Percentiles rank a stretch among this genome's conserved stretches.
These are phyloP conservation scores for Drosophila kuntzei DNA, from an alignment of 2,888 invertebrate species.

Conservation along the genomic window DNA sequence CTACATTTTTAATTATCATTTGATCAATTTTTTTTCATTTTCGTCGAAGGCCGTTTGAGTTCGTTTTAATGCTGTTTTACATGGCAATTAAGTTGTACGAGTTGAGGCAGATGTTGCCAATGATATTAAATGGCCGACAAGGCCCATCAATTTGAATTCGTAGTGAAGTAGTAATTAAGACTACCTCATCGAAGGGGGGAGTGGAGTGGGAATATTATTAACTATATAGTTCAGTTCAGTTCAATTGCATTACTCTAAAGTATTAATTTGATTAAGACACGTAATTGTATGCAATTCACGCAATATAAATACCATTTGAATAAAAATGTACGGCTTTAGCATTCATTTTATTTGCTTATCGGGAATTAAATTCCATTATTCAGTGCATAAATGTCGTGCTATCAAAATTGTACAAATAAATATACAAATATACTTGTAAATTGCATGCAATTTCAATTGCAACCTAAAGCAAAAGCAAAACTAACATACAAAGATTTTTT, in stretches of 20 bases:
- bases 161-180: constrained; percentile 35
- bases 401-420: constrained; percentile 16
- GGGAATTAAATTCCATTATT: constrained; percentile 49
- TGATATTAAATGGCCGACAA: constrained; percentile 21
- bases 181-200: constrained; percentile 11
- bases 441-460: constrained; percentile 8
- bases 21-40: constrained; percentile 60
- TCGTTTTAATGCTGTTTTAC: constrained; percentile 64
- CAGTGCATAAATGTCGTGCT: constrained; percentile 31
- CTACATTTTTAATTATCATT: constrained; percentile 77
- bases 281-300: constrained; percentile 24
- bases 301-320: constrained; percentile 37
- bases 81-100: constrained; percentile 70
- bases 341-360: constrained; percentile 34
- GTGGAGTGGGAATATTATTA: constrained; percentile 1
- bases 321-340: neutral
- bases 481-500: neutral
- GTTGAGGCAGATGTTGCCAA: constrained; percentile 44
- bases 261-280: neutral
- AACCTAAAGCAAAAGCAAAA: neutral
- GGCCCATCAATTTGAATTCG: constrained; percentile 49
- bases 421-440: constrained; percentile 1
- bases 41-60: constrained; percentile 27
- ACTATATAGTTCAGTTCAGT: constrained; percentile 11
- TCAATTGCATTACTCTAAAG: constrained; percentile 4